These are phyloP conservation scores for Cromileptes altivelis DNA, from an alignment of 2,113 vertebrate species.

Conservation along the genomic window DNA sequence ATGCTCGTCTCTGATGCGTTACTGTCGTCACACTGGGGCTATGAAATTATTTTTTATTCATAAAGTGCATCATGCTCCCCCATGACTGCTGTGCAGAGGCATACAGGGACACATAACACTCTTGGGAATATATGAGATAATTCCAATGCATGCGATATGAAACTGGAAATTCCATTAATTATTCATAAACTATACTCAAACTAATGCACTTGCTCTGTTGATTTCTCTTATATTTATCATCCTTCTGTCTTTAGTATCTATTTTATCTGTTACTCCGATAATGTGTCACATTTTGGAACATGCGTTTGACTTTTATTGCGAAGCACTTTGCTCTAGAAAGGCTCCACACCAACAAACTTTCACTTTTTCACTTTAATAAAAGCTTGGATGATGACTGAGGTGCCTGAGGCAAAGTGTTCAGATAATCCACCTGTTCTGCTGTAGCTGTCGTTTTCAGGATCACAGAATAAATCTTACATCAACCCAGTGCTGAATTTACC, in stretches of 20 bases:
- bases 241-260: background rate
- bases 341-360: too few species aligned
- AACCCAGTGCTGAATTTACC: background rate
- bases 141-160: background rate
- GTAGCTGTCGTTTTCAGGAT: background rate
- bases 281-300: background rate
- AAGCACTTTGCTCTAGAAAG: background rate
- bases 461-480: conserved; percentile 10
- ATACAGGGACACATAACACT: background rate
- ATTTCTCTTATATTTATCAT: background rate
- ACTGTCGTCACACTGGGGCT: conserved; percentile 16
- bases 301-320: background rate
- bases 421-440: background rate
- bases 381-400: conserved; percentile 4
- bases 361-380: background rate
- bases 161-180: background rate
- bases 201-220: background rate
- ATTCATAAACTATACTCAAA: conserved; percentile 5
- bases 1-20: conserved; percentile 26
- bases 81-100: background rate
- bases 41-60: conserved; percentile 20
- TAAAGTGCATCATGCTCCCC: background rate
- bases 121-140: background rate
- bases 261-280: background rate
- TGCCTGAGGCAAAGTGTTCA: background rate